phyloP scores from a whole-genome alignment of 23 tunicate species.

The Phallusia fumigata region DNA sequence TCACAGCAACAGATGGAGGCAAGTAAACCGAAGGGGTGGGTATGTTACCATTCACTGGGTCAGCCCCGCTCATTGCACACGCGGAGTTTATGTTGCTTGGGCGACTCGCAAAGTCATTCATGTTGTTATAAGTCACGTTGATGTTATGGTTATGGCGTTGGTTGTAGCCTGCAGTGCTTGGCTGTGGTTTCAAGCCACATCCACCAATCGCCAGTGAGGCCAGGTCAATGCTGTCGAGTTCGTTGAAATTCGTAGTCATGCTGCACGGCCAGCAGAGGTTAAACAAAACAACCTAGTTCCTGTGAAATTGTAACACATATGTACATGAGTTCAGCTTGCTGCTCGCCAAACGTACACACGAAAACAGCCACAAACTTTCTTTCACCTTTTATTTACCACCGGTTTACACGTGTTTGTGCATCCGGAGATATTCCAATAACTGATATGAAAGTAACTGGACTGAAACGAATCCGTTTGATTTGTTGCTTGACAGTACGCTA shows the following conservation, averaged over 20 bases:
- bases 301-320: too few relatives aligned
- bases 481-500: too few relatives aligned
- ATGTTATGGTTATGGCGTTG: background rate
- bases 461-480: too few relatives aligned
- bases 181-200: background rate
- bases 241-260: background rate
- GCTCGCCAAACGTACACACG: too few relatives aligned
- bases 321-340: too few relatives aligned
- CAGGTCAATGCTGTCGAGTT: conserved; percentile 50
- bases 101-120: background rate
- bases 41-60: background rate
- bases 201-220: conserved; percentile 50
- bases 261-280: background rate
- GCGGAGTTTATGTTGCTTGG: background rate
- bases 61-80: background rate
- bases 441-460: too few relatives aligned
- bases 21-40: background rate
- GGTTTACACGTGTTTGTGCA: too few relatives aligned
- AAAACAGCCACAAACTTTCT: too few relatives aligned
- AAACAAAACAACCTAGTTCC: background rate
- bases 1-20: background rate
- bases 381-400: too few relatives aligned
- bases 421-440: too few relatives aligned
- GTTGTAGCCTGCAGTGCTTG: background rate
- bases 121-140: background rate